Percentiles rank a stretch among this genome's conserved stretches.
phyloP scores from a whole-genome alignment of 2,888 invertebrate species.

The Acanthosepion pharaonis region DNA sequence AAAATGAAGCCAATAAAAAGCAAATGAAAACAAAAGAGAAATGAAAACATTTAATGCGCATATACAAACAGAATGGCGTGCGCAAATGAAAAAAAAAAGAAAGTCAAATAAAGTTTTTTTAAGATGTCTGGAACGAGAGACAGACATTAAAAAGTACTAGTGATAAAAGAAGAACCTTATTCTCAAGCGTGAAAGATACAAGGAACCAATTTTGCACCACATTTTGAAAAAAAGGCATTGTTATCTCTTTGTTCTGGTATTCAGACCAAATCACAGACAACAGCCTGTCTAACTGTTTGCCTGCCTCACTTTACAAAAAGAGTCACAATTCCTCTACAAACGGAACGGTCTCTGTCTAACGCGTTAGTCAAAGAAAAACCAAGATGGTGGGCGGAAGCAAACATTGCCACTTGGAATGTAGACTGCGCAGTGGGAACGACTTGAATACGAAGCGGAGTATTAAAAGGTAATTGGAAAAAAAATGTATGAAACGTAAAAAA shows the following conservation, averaged over 20 bases:
- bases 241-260: neutral
- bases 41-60: no score
- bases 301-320: neutral
- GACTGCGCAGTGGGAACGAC: neutral
- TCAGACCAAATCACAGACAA: neutral
- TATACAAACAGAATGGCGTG: neutral
- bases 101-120: neutral
- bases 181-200: neutral
- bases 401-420: neutral
- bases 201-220: neutral
- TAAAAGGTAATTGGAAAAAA: neutral
- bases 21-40: no score
- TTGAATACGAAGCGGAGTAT: neutral
- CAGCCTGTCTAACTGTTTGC: neutral
- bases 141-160: neutral
- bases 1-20: no score
- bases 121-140: constrained; percentile 14
- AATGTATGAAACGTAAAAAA: neutral
- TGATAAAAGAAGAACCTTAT: neutral
- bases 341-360: neutral
- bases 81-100: neutral
- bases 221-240: neutral
- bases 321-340: neutral
- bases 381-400: neutral
- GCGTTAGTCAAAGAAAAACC: neutral